Evolutionary conservation across 2,113 vertebrate species (phyloP).

Genomic region (Helogale parvula): DNA sequence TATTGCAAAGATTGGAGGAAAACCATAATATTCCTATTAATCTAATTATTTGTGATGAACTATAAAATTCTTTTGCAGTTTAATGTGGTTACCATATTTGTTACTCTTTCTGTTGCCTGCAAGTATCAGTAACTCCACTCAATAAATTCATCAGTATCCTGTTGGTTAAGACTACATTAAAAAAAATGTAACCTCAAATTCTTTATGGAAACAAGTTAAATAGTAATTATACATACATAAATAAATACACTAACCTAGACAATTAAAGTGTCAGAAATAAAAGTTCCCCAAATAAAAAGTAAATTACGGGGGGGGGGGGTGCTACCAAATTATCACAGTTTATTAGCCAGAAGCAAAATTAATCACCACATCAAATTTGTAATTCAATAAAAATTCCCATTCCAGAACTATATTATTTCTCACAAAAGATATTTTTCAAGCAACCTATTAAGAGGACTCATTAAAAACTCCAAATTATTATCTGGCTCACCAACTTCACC

Average conservation of each 20-base stretch:
- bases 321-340: constrained; percentile 24
- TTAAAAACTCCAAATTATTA: not conserved
- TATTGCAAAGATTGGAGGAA: not conserved
- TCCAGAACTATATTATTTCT: not conserved
- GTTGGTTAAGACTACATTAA: constrained; percentile 37
- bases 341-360: constrained; percentile 42
- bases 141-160: constrained; percentile 9
- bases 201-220: constrained; percentile 42
- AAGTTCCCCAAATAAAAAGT: constrained; percentile 54
- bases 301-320: not conserved
- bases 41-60: constrained; percentile 34
- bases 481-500: constrained; percentile 12
- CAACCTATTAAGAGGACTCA: not conserved
- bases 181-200: constrained; percentile 31
- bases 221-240: constrained; percentile 25
- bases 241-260: constrained; percentile 23
- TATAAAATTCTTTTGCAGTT: constrained; percentile 40
- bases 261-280: constrained; percentile 23
- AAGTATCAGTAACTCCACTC: constrained; percentile 34
- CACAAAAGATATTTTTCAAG: not conserved
- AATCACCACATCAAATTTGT: not conserved
- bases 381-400: constrained; percentile 12
- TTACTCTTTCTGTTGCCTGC: constrained; percentile 23
- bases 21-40: not conserved
- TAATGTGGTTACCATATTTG: not conserved